Conservation (phyloP, 2,797 vertebrate species). For the Myotis findleyi region DNA sequence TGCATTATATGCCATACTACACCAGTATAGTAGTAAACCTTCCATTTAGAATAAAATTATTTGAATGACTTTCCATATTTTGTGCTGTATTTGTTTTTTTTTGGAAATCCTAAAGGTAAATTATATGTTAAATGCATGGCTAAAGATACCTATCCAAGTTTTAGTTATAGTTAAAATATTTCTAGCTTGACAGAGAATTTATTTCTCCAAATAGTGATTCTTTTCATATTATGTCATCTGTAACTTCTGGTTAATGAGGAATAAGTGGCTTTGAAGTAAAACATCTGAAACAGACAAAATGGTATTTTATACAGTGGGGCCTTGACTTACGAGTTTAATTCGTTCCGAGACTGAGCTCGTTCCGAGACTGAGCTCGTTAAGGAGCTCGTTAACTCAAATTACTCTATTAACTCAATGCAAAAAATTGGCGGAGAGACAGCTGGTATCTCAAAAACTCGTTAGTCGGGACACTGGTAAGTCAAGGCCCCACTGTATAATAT, state of each 20-base stretch:
- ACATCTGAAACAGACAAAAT: background rate
- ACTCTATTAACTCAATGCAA: too few species aligned
- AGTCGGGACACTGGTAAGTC: too few species aligned
- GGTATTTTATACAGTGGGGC: background rate
- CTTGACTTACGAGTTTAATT: too few species aligned
- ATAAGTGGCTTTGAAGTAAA: conserved; percentile 17
- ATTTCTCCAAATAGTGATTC: conserved; percentile 18
- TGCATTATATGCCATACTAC: background rate
- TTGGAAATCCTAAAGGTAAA: background rate
- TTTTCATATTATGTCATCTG: background rate
- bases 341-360: too few species aligned
- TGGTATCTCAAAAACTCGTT: too few species aligned
- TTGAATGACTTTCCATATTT: conserved; percentile 54
- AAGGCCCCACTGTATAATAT: too few species aligned
- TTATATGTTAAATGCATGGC: background rate
- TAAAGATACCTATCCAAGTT: conserved; percentile 29
- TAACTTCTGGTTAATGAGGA: conserved; percentile 7
- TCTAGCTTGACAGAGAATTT: conserved; percentile 38
- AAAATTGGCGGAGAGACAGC: too few species aligned
- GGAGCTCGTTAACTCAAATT: too few species aligned
- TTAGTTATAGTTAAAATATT: conserved; percentile 48
- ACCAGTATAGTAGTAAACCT: background rate
- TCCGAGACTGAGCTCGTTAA: too few species aligned
- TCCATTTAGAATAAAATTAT: conserved; percentile 58
- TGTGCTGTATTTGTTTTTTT: conserved; percentile 21